Evolutionary conservation across 2,797 vertebrate species (phyloP).

Genomic region (Geotria australis): DNA sequence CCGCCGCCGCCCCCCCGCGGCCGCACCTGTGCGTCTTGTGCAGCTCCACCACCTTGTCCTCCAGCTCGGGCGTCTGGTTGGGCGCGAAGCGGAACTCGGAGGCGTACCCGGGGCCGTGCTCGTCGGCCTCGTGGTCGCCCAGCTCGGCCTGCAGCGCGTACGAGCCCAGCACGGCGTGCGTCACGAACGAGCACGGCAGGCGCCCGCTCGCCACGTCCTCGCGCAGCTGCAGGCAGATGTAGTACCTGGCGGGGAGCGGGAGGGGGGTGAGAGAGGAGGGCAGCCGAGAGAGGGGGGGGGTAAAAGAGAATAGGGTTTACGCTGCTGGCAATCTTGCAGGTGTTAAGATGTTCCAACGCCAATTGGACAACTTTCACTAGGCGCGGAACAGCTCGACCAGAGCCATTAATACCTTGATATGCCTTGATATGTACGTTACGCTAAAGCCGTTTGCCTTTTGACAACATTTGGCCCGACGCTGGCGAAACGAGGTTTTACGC

Average conservation of each 20-base stretch:
- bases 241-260: constrained; percentile 30
- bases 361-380: too few relatives aligned
- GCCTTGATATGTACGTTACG: too few relatives aligned
- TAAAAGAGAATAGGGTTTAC: too few relatives aligned
- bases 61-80: constrained; percentile 71
- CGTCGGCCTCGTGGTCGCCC: constrained; percentile 57
- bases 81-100: constrained; percentile 67
- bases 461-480: too few relatives aligned
- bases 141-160: constrained; percentile 77
- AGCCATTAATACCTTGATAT: too few relatives aligned
- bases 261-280: too few relatives aligned
- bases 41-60: constrained; percentile 82
- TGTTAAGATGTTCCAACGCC: too few relatives aligned
- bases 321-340: too few relatives aligned
- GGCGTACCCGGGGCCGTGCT: constrained; percentile 56
- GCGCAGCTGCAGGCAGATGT: constrained; percentile 79
- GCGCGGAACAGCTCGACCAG: too few relatives aligned
- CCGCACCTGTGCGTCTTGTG: constrained; percentile 68
- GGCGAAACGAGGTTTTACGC: too few relatives aligned
- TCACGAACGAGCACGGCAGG: constrained; percentile 83
- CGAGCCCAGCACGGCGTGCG: constrained; percentile 70
- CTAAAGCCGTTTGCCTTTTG: too few relatives aligned
- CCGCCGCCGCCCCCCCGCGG: neutral
- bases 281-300: too few relatives aligned
- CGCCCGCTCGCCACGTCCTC: constrained; percentile 77